These are phyloP conservation scores for Drusus annulatus DNA, from an alignment of 1,140 invertebrate genomes.

Conservation along the genomic window DNA sequence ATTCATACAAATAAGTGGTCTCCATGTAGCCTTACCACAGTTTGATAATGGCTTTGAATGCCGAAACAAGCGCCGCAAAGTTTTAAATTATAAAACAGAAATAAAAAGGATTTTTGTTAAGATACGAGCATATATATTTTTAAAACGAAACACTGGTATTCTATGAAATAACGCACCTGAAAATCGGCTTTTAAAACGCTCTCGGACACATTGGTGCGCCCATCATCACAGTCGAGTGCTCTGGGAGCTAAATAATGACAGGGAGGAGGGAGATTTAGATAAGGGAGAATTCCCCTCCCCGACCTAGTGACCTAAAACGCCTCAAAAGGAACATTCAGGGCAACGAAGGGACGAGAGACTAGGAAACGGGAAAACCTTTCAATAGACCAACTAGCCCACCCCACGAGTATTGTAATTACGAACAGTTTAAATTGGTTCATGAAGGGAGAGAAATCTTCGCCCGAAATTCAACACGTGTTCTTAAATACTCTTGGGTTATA, in stretches of 20 bases:
- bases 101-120: too few relatives aligned
- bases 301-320: constrained; percentile 54
- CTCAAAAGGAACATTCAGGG: constrained; percentile 40
- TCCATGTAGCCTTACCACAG: too few relatives aligned
- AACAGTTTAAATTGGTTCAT: constrained; percentile 15
- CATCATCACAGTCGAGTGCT: constrained; percentile 24
- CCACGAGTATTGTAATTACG: constrained; percentile 20
- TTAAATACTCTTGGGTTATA: neutral
- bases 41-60: too few relatives aligned
- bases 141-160: too few relatives aligned
- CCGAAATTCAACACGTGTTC: neutral
- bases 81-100: too few relatives aligned
- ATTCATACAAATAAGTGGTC: too few relatives aligned
- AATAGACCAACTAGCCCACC: neutral
- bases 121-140: too few relatives aligned
- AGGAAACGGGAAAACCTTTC: constrained; percentile 11
- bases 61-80: too few relatives aligned
- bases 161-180: neutral
- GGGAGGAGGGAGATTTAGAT: neutral
- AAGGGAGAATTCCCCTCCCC: constrained; percentile 36
- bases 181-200: constrained; percentile 9
- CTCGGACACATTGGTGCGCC: constrained; percentile 4
- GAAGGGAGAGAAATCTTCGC: neutral
- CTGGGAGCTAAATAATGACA: constrained; percentile 26
- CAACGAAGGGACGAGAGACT: neutral